Conservation (phyloP, 2,797 vertebrate genomes). For the Xerus rutilus region DNA sequence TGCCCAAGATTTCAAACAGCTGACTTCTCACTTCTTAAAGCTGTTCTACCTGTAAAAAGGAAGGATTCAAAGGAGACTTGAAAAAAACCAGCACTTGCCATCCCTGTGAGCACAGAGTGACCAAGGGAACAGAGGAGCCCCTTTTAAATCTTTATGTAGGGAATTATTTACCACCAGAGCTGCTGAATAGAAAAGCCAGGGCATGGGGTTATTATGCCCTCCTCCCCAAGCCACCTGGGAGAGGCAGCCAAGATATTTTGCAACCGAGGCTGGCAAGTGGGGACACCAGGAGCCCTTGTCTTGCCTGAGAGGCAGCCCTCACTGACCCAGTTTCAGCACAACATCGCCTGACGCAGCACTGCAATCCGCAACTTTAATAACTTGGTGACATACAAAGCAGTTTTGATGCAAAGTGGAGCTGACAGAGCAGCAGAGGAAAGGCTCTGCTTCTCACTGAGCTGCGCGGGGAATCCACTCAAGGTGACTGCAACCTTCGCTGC, state of each 20-base stretch:
- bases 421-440: slow-evolving; percentile 85
- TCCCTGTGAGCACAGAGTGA: slow-evolving; percentile 63
- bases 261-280: slow-evolving; percentile 12
- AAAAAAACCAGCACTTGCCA: slow-evolving; percentile 70
- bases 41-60: slow-evolving; percentile 40
- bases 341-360: slow-evolving; percentile 67
- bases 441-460: slow-evolving; percentile 69
- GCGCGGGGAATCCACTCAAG: slow-evolving; percentile 86
- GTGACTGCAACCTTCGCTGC: slow-evolving; percentile 87
- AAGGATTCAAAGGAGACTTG: slow-evolving; percentile 71
- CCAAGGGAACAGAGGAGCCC: slow-evolving; percentile 69
- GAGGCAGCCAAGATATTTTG: slow-evolving; percentile 55
- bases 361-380: slow-evolving; percentile 88
- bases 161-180: slow-evolving; percentile 84
- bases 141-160: slow-evolving; percentile 75
- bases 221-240: slow-evolving; percentile 77
- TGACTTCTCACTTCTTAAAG: slow-evolving; percentile 63
- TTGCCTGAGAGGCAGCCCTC: slow-evolving; percentile 68
- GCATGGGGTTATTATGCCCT: slow-evolving; percentile 65
- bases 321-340: slow-evolving; percentile 87
- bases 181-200: slow-evolving; percentile 78
- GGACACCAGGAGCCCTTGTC: slow-evolving; percentile 73
- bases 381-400: slow-evolving; percentile 86
- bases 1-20: slow-evolving; percentile 16
- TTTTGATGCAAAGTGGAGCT: slow-evolving; percentile 89